These are phyloP conservation scores for Perognathus longimembris DNA, from an alignment of 2,113 vertebrate species.

Conservation along the genomic window DNA sequence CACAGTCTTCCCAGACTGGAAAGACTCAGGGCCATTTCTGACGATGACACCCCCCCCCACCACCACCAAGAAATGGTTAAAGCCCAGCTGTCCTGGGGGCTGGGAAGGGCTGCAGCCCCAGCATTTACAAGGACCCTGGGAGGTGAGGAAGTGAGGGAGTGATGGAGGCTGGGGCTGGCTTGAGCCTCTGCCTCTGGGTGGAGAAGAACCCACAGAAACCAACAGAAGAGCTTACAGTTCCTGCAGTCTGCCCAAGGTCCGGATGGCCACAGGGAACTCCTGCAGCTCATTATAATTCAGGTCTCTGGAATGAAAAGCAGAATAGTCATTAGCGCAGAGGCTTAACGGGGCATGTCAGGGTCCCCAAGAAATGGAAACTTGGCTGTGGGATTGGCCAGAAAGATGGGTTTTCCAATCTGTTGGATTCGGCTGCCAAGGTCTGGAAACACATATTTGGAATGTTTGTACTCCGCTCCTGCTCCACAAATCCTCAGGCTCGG, in stretches of 20 bases:
- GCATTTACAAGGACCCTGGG: neutral
- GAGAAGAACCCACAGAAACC: constrained; percentile 29
- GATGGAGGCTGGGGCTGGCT: neutral
- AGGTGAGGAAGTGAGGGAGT: neutral
- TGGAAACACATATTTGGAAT: constrained; percentile 75
- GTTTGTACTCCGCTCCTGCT: constrained; percentile 41
- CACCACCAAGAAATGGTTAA: constrained; percentile 33
- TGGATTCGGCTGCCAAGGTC: constrained; percentile 61
- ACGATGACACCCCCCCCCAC: neutral
- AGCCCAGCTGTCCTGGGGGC: neutral
- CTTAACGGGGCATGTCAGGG: constrained; percentile 15
- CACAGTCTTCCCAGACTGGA: neutral
- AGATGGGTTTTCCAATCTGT: constrained; percentile 73
- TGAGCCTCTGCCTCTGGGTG: neutral
- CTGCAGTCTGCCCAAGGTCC: constrained; percentile 94
- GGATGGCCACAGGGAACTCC: constrained; percentile 95
- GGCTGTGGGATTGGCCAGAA: constrained; percentile 51
- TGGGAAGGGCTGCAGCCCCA: neutral
- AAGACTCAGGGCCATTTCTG: neutral
- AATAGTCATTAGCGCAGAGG: constrained; percentile 64
- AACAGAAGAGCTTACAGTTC: constrained; percentile 92
- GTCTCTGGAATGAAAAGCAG: constrained; percentile 88
- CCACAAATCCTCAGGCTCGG: constrained; percentile 32
- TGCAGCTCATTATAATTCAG: constrained; percentile 96
- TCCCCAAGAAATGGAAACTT: constrained; percentile 76